Evolutionary conservation across 1,140 invertebrate genomes (phyloP), one percentile per base, ranked within the genome.

Genomic region (Procambarus clarkii): DNA sequence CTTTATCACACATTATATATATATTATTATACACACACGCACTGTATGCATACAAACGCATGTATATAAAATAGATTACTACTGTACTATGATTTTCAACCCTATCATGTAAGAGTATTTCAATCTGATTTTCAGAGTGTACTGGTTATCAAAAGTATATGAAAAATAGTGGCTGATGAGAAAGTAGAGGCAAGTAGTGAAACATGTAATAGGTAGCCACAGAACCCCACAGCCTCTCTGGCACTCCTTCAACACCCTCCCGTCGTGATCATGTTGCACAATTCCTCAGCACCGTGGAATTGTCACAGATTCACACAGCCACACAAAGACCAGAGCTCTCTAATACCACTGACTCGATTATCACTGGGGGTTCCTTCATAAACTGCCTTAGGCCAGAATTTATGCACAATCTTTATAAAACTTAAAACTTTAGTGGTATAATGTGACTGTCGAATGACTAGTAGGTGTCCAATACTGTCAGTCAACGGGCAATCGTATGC

Each of bases 241-340:
- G 81, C 34, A 24, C 5, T 44, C 80, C 69, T 46, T 76, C 69
- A 83, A 77, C 69, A 89, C 60, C 88, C 48, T 78, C 89, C 82
- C 82, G 50, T 54, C 64, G 82, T 91, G 89, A 91, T 91, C 89
- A 85, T 91, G 89, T 91, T 91, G 89, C 82, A 91, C 89, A 91
- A 85, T 85, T 91, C 89, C 89, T 82, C 89, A 91, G 89, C 89
- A 91, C 76, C 50, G 82, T 85, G 89, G 89, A 91, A 91, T 79
- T 91, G 89, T 85, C 89, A 91, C 89, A 91, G 89, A 91, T 86
- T 91, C 89, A 91, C 82, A 80, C 46, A 85, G 89, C 89, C 89
- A 85, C 69, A 80, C 81, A 76, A 84, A 85, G 77, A 91, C 89
- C 82, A 91, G 89, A 91, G 77, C 81, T 91, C 89, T 91, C 89